A percentile compares a stretch with the other conserved stretches of the same genome.
Evolutionary conservation across 2,797 vertebrate species (phyloP).

Genomic region (Triplophysa yarkandensis): DNA sequence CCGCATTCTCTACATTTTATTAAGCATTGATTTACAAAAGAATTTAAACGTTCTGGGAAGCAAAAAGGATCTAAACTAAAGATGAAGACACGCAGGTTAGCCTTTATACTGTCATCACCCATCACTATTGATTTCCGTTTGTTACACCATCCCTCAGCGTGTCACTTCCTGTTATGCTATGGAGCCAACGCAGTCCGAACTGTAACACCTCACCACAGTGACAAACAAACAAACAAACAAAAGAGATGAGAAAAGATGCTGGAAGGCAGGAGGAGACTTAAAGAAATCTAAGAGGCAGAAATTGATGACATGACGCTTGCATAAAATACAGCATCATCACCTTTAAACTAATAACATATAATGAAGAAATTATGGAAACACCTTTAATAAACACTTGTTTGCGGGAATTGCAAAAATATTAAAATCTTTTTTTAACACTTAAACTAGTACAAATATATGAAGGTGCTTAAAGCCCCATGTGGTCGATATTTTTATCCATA

Average conservation of each 20-base stretch:
- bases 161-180: constrained; percentile 63
- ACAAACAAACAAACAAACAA: constrained; percentile 59
- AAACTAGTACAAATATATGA: no score
- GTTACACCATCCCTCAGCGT: constrained; percentile 58
- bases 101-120: constrained; percentile 69
- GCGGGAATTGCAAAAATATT: no score
- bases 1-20: no score
- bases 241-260: constrained; percentile 41
- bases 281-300: constrained; percentile 15
- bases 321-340: constrained; percentile 38
- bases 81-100: constrained; percentile 67
- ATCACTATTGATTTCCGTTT: constrained; percentile 65
- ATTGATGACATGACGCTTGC: no score
- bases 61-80: no score
- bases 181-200: constrained; percentile 60
- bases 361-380: not conserved
- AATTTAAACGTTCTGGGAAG: no score
- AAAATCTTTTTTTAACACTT: no score
- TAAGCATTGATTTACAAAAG: no score
- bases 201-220: constrained; percentile 59
- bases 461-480: no score
- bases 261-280: constrained; percentile 6
- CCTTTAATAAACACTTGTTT: not conserved
- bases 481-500: no score
- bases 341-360: constrained; percentile 22